Percentiles rank a stretch among this genome's conserved stretches.
phyloP scores from a whole-genome alignment of 2,797 vertebrate species.

The Psittacula derbiana region DNA sequence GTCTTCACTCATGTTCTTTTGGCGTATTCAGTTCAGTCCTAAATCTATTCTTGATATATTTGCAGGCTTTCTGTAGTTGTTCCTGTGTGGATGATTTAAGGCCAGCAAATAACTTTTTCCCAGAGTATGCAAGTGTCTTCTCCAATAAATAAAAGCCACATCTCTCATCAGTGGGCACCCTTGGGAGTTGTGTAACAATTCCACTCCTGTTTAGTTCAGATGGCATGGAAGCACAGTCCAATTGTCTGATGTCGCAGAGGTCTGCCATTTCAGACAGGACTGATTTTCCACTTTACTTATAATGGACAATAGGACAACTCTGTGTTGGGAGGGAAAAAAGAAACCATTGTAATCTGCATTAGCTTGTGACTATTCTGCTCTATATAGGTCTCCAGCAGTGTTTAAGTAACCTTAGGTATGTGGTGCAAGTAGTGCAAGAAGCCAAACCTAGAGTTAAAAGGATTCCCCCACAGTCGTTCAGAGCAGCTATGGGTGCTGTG shows the following conservation, averaged over 20 bases:
- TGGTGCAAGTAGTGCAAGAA: background rate
- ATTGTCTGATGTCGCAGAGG: background rate
- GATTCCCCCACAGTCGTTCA: background rate
- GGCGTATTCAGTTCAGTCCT: background rate
- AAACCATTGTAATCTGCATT: background rate
- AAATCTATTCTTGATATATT: background rate
- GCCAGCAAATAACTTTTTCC: conserved; percentile 24
- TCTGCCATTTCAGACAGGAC: background rate
- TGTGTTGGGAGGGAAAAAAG: background rate
- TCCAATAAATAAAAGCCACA: conserved; percentile 45
- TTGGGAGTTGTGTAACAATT: background rate
- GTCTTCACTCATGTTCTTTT: background rate
- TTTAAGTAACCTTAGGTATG: background rate
- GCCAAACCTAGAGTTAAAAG: background rate
- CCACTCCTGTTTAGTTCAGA: background rate
- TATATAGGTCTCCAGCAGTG: background rate
- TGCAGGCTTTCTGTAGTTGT: background rate
- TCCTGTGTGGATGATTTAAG: conserved; percentile 2
- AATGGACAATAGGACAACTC: background rate
- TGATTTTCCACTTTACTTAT: conserved; percentile 45
- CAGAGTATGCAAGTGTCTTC: conserved; percentile 21
- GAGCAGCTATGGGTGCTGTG: background rate
- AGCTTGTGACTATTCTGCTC: background rate
- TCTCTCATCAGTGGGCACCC: background rate
- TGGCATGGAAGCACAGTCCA: background rate